A percentile compares a stretch with the other conserved stretches of the same genome.
Conservation (phyloP, 2,888 invertebrate species). For the Dromius quadrimaculatus region DNA sequence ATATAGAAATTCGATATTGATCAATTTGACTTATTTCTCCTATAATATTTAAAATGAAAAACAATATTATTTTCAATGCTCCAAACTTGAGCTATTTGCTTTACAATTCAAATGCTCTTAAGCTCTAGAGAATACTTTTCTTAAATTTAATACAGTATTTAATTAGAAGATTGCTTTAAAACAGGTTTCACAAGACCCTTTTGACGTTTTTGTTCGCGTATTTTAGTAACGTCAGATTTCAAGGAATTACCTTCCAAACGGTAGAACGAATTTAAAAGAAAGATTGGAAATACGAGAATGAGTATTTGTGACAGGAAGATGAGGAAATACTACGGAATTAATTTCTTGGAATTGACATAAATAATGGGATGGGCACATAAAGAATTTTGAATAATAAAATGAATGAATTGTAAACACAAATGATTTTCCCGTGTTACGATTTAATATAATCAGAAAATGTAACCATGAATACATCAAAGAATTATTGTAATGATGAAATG, state of each 20-base stretch:
- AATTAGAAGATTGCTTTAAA: constrained; percentile 15
- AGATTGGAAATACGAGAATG: constrained; percentile 9
- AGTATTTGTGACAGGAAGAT: constrained; percentile 15
- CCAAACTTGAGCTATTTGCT: neutral
- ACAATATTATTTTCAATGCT: too few relatives aligned
- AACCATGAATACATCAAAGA: too few relatives aligned
- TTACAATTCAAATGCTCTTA: constrained; percentile 20
- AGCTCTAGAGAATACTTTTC: constrained; percentile 8
- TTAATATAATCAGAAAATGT: too few relatives aligned
- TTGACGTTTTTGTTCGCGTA: constrained; percentile 20
- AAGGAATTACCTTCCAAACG: neutral
- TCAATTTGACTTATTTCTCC: too few relatives aligned
- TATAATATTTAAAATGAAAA: too few relatives aligned
- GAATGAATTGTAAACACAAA: too few relatives aligned
- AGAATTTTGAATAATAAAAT: too few relatives aligned
- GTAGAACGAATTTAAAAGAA: constrained; percentile 17
- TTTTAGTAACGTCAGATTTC: constrained; percentile 23
- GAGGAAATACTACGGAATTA: constrained; percentile 6
- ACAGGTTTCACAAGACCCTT: constrained; percentile 21
- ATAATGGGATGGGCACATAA: too few relatives aligned
- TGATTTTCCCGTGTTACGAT: too few relatives aligned
- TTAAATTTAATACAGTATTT: constrained; percentile 26
- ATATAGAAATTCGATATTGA: too few relatives aligned
- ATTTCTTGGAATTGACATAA: constrained; percentile 7
- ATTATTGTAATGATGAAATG: too few relatives aligned